Evolutionary conservation across 2,888 invertebrate genomes (phyloP).

Genomic region (Euproctis similis): DNA sequence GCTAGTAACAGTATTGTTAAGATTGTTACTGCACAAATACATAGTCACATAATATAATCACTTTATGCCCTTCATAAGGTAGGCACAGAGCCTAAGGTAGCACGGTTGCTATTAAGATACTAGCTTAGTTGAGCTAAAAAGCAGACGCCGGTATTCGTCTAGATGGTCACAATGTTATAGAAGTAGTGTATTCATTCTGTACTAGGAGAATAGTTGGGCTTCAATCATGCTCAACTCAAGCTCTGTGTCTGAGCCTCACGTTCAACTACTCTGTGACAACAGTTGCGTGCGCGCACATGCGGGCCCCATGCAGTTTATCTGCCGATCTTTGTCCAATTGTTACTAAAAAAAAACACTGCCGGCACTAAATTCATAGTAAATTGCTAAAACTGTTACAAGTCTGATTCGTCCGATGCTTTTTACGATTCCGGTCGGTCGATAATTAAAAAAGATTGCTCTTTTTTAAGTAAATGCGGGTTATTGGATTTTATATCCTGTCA

Average conservation of each 20-base stretch:
- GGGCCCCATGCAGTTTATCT: conserved; percentile 57
- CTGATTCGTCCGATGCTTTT: conserved; percentile 48
- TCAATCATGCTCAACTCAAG: no score
- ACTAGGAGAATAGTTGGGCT: no score
- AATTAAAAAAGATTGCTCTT: conserved; percentile 57
- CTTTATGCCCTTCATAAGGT: no score
- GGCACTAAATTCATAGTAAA: conserved; percentile 61
- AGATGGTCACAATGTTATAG: no score
- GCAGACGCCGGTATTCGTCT: no score
- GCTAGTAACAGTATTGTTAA: no score
- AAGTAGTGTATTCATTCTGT: no score
- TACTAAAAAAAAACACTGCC: conserved; percentile 64
- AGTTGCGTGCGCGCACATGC: conserved; percentile 69
- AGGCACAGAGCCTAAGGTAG: no score
- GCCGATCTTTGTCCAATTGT: conserved; percentile 64
- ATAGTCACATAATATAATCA: no score
- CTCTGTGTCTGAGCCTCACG: neutral
- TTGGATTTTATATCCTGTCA: conserved; percentile 44
- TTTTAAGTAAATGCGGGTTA: conserved; percentile 59
- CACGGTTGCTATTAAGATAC: no score
- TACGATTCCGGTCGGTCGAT: conserved; percentile 51
- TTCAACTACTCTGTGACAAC: conserved; percentile 31
- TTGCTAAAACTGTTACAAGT: conserved; percentile 61
- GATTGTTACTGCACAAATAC: no score
- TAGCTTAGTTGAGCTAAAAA: no score